Percentiles rank a stretch among this genome's conserved stretches.
Evolutionary conservation across 2,797 vertebrate species (phyloP).

Genomic region (Tolypeutes matacus): DNA sequence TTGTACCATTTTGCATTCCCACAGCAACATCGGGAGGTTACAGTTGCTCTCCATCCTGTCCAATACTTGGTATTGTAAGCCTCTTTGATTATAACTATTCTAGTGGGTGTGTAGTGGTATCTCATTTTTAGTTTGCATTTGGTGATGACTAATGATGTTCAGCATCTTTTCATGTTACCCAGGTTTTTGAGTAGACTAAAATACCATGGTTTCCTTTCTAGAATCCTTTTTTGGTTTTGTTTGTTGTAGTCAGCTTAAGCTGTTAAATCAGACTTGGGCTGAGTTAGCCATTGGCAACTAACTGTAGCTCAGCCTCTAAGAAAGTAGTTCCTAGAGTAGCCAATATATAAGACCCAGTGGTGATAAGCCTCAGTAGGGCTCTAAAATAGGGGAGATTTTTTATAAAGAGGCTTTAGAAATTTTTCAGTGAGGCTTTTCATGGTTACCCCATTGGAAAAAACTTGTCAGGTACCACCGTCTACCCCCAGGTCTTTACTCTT

Average conservation of each 20-base stretch:
- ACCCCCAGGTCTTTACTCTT: not conserved
- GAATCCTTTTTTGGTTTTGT: not conserved
- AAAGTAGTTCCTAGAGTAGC: constrained; percentile 33
- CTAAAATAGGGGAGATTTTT: not conserved
- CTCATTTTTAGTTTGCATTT: constrained; percentile 63
- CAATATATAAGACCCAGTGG: not conserved
- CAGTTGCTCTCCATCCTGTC: not conserved
- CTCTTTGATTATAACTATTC: constrained; percentile 15
- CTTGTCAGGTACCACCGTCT: not conserved
- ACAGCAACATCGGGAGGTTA: not conserved
- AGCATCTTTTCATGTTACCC: constrained; percentile 22
- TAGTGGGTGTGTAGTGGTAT: not conserved
- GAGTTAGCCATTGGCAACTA: constrained; percentile 33
- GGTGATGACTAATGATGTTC: not conserved
- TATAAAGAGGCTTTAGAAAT: not conserved
- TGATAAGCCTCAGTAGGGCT: not conserved
- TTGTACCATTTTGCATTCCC: constrained; percentile 22
- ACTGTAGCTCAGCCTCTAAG: not conserved
- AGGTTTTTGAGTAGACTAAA: constrained; percentile 52
- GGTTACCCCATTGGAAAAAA: constrained; percentile 37
- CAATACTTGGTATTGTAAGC: not conserved
- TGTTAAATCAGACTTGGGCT: constrained; percentile 54
- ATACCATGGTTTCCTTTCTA: constrained; percentile 29
- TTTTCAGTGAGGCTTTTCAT: constrained; percentile 57
- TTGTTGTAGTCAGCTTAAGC: constrained; percentile 8